Evolutionary conservation across 2,888 invertebrate species (phyloP).

Genomic region (Drosophila austrosaltans): DNA sequence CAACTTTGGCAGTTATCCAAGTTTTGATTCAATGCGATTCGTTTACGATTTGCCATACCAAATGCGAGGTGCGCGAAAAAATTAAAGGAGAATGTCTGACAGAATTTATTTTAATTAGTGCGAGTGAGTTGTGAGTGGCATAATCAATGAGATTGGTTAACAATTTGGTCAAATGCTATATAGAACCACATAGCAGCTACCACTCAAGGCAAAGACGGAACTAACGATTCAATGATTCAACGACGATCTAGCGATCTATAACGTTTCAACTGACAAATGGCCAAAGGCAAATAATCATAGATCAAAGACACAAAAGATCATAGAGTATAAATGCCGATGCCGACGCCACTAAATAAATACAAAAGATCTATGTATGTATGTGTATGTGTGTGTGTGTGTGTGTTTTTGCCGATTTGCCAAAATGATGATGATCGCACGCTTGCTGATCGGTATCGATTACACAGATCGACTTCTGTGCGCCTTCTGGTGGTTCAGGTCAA

Average conservation of each 20-base stretch:
- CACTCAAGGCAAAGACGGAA: no score
- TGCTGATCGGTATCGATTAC: conserved; percentile 72
- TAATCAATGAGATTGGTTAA: conserved; percentile 53
- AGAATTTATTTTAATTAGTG: conserved; percentile 82
- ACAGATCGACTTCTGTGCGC: conserved; percentile 75
- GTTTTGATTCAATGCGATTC: conserved; percentile 26
- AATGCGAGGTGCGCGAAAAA: conserved; percentile 75
- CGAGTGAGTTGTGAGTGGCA: conserved; percentile 72
- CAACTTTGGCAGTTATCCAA: conserved; percentile 32
- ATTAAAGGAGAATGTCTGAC: conserved; percentile 79
- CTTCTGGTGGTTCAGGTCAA: conserved; percentile 60
- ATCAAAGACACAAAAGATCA: conserved; percentile 63
- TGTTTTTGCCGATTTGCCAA: conserved; percentile 33
- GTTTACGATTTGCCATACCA: conserved; percentile 54
- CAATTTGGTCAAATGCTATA: background rate
- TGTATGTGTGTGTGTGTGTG: background rate
- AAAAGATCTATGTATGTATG: background rate
- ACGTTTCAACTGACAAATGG: background rate
- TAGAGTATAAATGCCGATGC: conserved; percentile 29
- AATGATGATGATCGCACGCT: conserved; percentile 40
- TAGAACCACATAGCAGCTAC: background rate
- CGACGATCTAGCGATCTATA: background rate
- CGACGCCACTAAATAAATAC: background rate
- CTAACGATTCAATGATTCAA: background rate
- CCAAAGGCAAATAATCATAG: conserved; percentile 37